Evolutionary conservation across 2,113 vertebrate genomes (phyloP).

Genomic region (Thunnus thynnus): DNA sequence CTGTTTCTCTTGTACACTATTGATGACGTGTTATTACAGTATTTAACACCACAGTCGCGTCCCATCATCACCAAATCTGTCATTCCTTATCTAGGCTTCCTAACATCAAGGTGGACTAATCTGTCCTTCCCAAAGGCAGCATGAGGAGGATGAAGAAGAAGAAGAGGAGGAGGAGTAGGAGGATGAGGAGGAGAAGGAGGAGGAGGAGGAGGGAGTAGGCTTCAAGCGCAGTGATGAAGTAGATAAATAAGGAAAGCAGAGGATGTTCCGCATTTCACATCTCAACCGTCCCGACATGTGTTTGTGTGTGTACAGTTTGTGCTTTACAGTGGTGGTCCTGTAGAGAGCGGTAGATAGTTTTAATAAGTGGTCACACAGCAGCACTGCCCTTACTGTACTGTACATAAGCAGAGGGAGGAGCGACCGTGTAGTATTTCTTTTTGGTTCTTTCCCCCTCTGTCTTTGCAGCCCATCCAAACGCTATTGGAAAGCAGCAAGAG

Average conservation of each 20-base stretch:
- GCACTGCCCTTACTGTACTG: conserved; percentile 67
- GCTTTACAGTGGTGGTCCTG: conserved; percentile 80
- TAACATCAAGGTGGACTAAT: conserved; percentile 20
- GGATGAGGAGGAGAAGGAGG: conserved; percentile 7
- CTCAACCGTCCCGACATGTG: conserved; percentile 5
- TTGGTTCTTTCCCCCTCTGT: conserved; percentile 72
- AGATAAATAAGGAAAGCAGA: conserved; percentile 62
- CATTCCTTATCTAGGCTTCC: neutral
- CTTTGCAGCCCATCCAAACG: conserved; percentile 76
- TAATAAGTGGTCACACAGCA: conserved; percentile 51
- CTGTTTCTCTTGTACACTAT: no score
- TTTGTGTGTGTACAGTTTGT: conserved; percentile 34
- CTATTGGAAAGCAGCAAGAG: conserved; percentile 61
- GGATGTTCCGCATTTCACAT: conserved; percentile 13
- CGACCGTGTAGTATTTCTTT: conserved; percentile 81
- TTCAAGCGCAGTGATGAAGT: conserved; percentile 16
- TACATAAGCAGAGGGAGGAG: conserved; percentile 84
- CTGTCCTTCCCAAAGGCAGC: neutral
- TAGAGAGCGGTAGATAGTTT: conserved; percentile 86
- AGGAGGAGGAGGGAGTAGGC: neutral
- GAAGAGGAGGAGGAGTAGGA: neutral
- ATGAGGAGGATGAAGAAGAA: no score
- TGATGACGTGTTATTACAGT: neutral
- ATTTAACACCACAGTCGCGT: neutral
- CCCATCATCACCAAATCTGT: neutral